phyloP scores from a whole-genome alignment of 2,113 vertebrate species.

The Albula glossodonta region DNA sequence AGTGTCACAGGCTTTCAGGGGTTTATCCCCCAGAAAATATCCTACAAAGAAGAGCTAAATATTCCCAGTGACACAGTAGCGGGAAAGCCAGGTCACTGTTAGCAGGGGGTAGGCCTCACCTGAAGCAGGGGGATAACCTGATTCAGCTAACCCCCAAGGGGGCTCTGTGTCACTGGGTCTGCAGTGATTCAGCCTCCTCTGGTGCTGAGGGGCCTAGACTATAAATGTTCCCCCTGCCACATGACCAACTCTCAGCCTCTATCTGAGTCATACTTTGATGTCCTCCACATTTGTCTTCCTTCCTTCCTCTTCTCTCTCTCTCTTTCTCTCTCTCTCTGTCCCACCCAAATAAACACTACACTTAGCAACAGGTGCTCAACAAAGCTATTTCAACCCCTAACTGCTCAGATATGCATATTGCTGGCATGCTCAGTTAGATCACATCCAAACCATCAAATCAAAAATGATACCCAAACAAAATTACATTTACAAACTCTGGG shows the following conservation, averaged over 20 bases:
- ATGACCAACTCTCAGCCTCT: neutral
- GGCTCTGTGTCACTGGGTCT: neutral
- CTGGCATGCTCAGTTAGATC: too few relatives aligned
- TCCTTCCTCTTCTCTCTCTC: neutral
- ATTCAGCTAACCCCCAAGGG: neutral
- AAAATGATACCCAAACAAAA: too few relatives aligned
- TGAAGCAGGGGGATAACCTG: neutral
- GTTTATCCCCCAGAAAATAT: constrained; percentile 7
- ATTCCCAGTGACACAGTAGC: neutral
- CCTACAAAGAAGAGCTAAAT: neutral
- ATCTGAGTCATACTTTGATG: neutral
- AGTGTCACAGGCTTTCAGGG: neutral
- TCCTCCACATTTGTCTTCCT: neutral
- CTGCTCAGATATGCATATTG: too few relatives aligned
- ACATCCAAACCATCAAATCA: too few relatives aligned
- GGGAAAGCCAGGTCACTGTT: neutral
- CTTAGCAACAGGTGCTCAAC: too few relatives aligned
- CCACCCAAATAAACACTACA: neutral
- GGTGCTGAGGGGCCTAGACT: neutral
- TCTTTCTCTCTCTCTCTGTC: neutral
- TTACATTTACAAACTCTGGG: too few relatives aligned
- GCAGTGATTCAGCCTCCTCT: neutral
- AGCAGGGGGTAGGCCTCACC: neutral
- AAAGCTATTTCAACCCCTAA: too few relatives aligned
- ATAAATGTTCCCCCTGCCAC: neutral